Percentiles rank a stretch among this genome's conserved stretches.
phyloP scores from a whole-genome alignment of 2,113 vertebrate genomes.

The Poeciliopsis prolifica region DNA sequence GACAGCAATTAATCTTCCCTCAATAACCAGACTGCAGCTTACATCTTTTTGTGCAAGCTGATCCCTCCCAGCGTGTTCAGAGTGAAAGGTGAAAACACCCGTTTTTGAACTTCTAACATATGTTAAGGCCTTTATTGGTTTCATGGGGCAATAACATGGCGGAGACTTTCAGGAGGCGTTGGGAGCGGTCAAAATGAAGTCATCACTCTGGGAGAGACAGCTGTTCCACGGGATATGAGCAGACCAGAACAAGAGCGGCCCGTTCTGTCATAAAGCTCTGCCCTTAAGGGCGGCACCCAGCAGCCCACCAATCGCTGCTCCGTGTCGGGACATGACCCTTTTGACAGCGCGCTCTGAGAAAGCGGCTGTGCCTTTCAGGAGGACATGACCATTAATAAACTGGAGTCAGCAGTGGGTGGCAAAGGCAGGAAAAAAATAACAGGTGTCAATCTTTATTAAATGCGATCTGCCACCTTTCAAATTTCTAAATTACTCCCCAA shows the following conservation, averaged over 20 bases:
- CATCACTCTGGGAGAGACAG: slow-evolving; percentile 65
- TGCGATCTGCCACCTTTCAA: slow-evolving; percentile 70
- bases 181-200: slow-evolving; percentile 53
- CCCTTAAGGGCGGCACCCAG: slow-evolving; percentile 45
- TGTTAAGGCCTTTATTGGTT: slow-evolving; percentile 61
- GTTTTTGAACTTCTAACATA: slow-evolving; percentile 63
- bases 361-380: slow-evolving; percentile 46
- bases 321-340: slow-evolving; percentile 48
- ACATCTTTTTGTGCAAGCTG: slow-evolving; percentile 40
- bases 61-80: slow-evolving; percentile 28
- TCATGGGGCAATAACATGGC: slow-evolving; percentile 35
- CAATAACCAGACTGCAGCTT: slow-evolving; percentile 45
- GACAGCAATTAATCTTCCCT: slow-evolving; percentile 68
- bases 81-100: slow-evolving; percentile 54
- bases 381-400: slow-evolving; percentile 61
- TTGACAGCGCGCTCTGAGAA: slow-evolving; percentile 38
- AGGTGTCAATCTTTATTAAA: slow-evolving; percentile 80
- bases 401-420: slow-evolving; percentile 42
- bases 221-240: slow-evolving; percentile 57
- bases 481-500: slow-evolving; percentile 77
- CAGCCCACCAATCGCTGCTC: slow-evolving; percentile 27
- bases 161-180: slow-evolving; percentile 31
- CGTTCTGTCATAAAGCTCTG: slow-evolving; percentile 49
- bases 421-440: slow-evolving; percentile 60
- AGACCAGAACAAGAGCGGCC: slow-evolving; percentile 40